Conservation (phyloP, 2,888 invertebrate genomes). For the Andrena trimmerana region DNA sequence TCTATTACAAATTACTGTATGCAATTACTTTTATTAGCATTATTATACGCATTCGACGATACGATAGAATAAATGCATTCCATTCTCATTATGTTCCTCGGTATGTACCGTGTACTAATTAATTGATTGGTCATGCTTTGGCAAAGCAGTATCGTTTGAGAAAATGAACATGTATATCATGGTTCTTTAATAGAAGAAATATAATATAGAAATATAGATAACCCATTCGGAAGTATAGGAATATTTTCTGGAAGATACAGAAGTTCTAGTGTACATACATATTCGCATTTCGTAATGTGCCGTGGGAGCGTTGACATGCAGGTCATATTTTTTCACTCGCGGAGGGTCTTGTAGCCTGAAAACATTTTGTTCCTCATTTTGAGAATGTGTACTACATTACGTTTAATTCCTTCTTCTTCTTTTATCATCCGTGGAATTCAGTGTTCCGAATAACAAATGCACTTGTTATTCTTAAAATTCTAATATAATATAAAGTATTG, state of each 20-base stretch:
- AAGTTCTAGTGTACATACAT: not conserved
- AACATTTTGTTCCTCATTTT: not conserved
- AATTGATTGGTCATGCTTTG: not conserved
- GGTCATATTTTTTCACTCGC: slow-evolving; percentile 19
- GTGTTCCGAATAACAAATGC: not conserved
- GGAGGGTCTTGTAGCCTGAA: not conserved
- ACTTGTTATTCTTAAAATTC: not conserved
- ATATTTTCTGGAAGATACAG: not conserved
- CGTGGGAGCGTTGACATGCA: slow-evolving; percentile 7
- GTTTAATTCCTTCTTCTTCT: not conserved
- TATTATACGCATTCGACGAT: not conserved
- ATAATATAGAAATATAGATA: no score
- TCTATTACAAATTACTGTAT: no score
- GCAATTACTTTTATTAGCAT: no score
- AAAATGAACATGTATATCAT: not conserved
- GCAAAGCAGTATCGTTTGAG: not conserved
- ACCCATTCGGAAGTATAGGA: not conserved
- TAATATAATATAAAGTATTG: not conserved
- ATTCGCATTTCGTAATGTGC: not conserved
- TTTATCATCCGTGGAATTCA: not conserved
- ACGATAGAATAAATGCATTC: not conserved
- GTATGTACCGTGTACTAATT: not conserved
- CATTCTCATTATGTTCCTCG: not conserved
- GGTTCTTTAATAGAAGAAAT: not conserved
- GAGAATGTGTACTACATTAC: not conserved